Evolutionary conservation across 2,113 vertebrate species (phyloP).

Genomic region (Pagrus major): DNA sequence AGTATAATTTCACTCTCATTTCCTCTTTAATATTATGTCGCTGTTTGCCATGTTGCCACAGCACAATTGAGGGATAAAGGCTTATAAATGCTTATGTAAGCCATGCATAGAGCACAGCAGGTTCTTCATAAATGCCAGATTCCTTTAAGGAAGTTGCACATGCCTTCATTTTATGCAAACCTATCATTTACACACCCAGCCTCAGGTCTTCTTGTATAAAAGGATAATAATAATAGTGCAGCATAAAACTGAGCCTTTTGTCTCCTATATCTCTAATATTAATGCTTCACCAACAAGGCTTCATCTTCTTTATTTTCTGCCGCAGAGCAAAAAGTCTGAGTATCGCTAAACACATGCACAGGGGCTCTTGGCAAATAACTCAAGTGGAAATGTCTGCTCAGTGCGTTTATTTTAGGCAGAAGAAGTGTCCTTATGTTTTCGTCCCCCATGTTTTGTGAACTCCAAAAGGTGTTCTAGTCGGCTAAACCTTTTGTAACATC

Average conservation of each 20-base stretch:
- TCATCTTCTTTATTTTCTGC: slow-evolving; percentile 14
- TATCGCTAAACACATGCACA: background rate
- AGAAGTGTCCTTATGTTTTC: slow-evolving; percentile 56
- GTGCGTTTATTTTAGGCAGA: slow-evolving; percentile 36
- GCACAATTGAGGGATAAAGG: slow-evolving; percentile 10
- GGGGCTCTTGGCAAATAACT: slow-evolving; percentile 42
- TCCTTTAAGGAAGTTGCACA: background rate
- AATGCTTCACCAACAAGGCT: background rate
- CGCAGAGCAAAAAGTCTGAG: background rate
- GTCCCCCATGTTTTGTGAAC: slow-evolving; percentile 64
- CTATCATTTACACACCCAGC: background rate
- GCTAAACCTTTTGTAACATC: slow-evolving; percentile 77
- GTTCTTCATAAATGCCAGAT: background rate
- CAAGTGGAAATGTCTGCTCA: slow-evolving; percentile 50
- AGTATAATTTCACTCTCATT: background rate
- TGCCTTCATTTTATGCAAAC: background rate
- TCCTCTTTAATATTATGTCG: background rate
- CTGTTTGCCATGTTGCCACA: slow-evolving; percentile 14
- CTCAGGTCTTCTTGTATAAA: background rate
- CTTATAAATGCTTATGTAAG: background rate
- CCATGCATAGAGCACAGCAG: background rate
- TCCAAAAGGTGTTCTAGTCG: slow-evolving; percentile 77
- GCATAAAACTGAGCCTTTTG: background rate
- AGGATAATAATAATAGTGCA: background rate
- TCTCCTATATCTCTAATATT: background rate